Conservation (phyloP, 2,797 vertebrate species). For the Fringilla coelebs region DNA sequence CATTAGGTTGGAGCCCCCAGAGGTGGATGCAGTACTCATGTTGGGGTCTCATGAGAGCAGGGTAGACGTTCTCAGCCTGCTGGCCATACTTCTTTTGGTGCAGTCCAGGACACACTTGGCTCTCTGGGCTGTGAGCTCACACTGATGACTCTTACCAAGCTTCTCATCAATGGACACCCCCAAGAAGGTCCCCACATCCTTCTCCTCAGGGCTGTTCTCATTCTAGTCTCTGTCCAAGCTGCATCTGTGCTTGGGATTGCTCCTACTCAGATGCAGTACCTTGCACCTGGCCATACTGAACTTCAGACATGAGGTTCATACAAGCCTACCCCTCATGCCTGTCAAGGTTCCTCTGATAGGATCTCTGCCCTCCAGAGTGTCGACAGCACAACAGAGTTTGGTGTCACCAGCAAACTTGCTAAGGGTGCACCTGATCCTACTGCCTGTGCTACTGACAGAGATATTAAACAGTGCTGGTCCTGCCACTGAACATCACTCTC, state of each 20-base stretch:
- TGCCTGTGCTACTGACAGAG: not conserved
- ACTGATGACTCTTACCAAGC: not conserved
- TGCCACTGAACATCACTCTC: not conserved
- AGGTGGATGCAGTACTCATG: not conserved
- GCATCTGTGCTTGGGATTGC: not conserved
- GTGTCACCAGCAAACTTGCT: not conserved
- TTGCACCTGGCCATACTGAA: not conserved
- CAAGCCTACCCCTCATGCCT: not conserved
- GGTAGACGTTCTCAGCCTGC: not conserved
- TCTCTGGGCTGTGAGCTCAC: not conserved
- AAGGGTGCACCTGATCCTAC: not conserved
- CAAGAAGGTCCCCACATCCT: not conserved
- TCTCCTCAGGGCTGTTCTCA: not conserved
- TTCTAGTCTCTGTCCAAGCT: not conserved
- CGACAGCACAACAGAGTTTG: not conserved
- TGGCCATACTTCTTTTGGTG: not conserved
- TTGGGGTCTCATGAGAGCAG: fast-evolving
- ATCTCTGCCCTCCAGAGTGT: not conserved
- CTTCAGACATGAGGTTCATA: not conserved
- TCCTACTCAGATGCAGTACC: fast-evolving
- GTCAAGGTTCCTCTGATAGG: not conserved
- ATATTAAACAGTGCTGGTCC: not conserved
- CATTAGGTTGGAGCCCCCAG: not conserved
- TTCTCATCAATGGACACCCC: not conserved
- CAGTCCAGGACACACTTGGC: not conserved